phyloP scores from a whole-genome alignment of 2,113 vertebrate species.

The Pica pica region DNA sequence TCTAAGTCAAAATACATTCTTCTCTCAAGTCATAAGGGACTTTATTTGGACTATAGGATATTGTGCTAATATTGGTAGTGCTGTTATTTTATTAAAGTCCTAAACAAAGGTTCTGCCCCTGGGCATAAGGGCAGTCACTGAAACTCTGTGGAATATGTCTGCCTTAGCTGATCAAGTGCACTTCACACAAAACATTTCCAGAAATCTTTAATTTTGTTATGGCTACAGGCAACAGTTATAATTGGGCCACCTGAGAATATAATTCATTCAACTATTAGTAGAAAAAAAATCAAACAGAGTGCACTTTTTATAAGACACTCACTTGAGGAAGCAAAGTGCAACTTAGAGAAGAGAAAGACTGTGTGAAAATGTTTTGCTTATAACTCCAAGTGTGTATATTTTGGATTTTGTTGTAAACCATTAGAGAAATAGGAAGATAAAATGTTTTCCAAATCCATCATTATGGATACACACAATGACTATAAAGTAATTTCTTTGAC shows the following conservation, averaged over 20 bases:
- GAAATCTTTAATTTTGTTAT: constrained; percentile 67
- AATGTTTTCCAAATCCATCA: background rate
- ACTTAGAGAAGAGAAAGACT: background rate
- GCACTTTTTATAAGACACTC: constrained; percentile 10
- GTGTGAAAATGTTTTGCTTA: background rate
- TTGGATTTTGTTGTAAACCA: background rate
- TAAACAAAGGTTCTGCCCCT: constrained; percentile 50
- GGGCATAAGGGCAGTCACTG: constrained; percentile 43
- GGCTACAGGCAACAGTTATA: constrained; percentile 65
- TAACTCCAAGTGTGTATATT: background rate
- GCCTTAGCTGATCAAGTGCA: constrained; percentile 54
- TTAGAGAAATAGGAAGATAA: background rate
- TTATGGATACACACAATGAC: background rate
- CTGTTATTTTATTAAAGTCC: constrained; percentile 42
- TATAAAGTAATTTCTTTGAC: background rate
- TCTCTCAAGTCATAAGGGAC: background rate
- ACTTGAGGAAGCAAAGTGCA: background rate
- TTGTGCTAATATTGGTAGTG: constrained; percentile 12
- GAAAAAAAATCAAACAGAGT: constrained; percentile 16
- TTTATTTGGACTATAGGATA: constrained; percentile 2
- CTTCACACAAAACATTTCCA: constrained; percentile 60
- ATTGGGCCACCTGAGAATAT: constrained; percentile 67
- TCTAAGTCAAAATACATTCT: constrained; percentile 6
- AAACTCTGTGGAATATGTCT: constrained; percentile 54
- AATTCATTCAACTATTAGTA: constrained; percentile 58